Evolutionary conservation across 2,113 vertebrate species (phyloP), one percentile per base, ranked within the genome.

Genomic region (Semicossyphus pulcher): DNA sequence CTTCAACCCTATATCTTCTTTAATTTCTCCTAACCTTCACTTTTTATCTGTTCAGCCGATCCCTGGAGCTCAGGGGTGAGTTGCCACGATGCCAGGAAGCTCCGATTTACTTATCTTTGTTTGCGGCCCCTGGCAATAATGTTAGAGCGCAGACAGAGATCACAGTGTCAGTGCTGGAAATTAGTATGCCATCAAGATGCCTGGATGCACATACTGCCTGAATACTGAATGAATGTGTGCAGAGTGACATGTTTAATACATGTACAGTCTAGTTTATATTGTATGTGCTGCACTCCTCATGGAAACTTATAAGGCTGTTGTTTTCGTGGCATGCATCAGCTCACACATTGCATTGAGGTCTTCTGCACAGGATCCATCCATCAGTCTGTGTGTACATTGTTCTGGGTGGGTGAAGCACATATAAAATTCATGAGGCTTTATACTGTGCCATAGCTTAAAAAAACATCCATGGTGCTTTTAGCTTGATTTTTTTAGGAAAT

Each of bases 101-200:
- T 69, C 37, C 28, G 71, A 86, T 85, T 73, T 61, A 52, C 83
- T 71, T 69, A 57, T 80, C 72, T 78, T 69, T 78, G 53, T 83
- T 86, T 72, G 53, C 44, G 31, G 76, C 76, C 47, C 12, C 14
- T 52, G 73, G 74, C 82, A 45, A 20, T 73, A 57, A 80, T 52
- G 67, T 73, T 45, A 44, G n/a, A 72, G 76, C 60, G 73, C 49
- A 72, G 58, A 28, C 44, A 18, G 66, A 58, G 78, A 79, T n/a
- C 68, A 20, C 56, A 48, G 72, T 66, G 72, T 83, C 48, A 65
- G 15, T 53, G 37, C 23, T 4, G 59, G 29, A 60, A 63, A 85
- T 79, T 72, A 74, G 39, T 61, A 73, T 71, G 61, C 78, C 32
- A 59, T 79, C 53, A 63, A 75, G 61, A 77, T 31, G 62, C 74